These are phyloP conservation scores for Equus quagga DNA, from an alignment of 2,113 vertebrate species.

Conservation along the genomic window DNA sequence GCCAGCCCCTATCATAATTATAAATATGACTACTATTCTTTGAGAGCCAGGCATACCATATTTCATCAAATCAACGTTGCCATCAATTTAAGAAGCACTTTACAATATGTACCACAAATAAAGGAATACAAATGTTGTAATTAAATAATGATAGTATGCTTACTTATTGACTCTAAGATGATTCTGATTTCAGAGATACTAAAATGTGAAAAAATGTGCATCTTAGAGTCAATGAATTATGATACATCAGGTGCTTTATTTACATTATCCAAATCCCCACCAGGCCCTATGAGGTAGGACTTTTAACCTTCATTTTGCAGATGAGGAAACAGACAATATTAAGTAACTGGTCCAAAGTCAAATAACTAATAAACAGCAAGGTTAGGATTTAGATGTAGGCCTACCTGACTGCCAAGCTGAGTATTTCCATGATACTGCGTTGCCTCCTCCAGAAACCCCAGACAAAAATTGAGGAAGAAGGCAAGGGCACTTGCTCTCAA, in stretches of 20 bases:
- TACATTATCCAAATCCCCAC: background rate
- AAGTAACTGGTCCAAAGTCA: background rate
- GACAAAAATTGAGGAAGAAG: background rate
- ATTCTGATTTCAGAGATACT: slow-evolving; percentile 12
- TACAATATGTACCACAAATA: background rate
- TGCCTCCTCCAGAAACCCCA: background rate
- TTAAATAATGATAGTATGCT: background rate
- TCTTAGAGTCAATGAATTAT: background rate
- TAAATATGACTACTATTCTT: background rate
- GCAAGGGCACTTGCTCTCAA: background rate
- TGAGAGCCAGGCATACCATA: background rate
- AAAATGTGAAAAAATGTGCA: background rate
- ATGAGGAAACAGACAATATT: slow-evolving; percentile 47
- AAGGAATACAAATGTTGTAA: background rate
- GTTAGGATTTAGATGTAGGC: background rate
- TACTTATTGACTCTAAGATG: background rate
- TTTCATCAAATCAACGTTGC: slow-evolving; percentile 7
- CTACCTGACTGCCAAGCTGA: background rate
- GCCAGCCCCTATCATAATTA: too few species aligned
- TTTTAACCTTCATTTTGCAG: slow-evolving; percentile 47
- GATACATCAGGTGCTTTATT: background rate
- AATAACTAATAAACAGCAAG: background rate
- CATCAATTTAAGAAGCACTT: slow-evolving; percentile 8
- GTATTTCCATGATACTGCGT: background rate
- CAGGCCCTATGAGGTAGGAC: background rate